These are phyloP conservation scores for Xerus rutilus DNA, from an alignment of 2,797 vertebrate species.

Conservation along the genomic window DNA sequence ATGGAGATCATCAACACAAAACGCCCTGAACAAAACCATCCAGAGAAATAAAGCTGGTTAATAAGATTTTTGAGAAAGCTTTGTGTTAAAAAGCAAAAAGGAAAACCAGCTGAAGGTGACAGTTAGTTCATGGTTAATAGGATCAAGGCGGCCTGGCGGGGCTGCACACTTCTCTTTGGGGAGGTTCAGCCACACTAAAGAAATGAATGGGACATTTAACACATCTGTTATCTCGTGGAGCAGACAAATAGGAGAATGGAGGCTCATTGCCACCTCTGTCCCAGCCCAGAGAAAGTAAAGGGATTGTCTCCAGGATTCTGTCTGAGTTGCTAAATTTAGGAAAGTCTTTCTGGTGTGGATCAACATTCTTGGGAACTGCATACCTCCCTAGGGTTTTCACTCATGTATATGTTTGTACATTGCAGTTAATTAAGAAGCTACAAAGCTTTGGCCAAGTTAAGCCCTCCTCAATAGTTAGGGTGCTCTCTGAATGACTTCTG, in stretches of 20 bases:
- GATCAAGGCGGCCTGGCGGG: conserved; percentile 92
- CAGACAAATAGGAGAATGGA: conserved; percentile 78
- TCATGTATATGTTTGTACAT: accelerated
- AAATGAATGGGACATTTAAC: conserved; percentile 95
- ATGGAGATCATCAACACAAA: conserved; percentile 90
- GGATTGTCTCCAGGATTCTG: neutral
- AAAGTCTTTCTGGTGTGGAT: neutral
- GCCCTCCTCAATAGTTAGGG: accelerated
- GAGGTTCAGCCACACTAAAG: conserved; percentile 90
- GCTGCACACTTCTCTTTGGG: conserved; percentile 93
- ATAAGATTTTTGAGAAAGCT: conserved; percentile 93
- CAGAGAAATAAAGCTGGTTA: conserved; percentile 95
- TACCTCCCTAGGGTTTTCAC: neutral
- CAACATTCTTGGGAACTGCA: neutral
- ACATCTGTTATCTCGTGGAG: conserved; percentile 93
- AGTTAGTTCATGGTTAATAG: conserved; percentile 99
- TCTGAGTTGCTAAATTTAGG: neutral
- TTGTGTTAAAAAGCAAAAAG: conserved; percentile 92
- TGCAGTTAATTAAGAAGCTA: neutral
- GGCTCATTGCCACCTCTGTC: conserved; percentile 57
- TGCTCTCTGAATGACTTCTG: neutral
- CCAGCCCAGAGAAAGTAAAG: conserved; percentile 52
- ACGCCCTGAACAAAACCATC: conserved; percentile 93
- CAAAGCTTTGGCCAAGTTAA: neutral
- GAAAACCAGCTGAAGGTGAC: conserved; percentile 98